Base-by-base conservation (phyloP, 2,888 invertebrate species). In the Lasioglossum figueresi region DNA sequence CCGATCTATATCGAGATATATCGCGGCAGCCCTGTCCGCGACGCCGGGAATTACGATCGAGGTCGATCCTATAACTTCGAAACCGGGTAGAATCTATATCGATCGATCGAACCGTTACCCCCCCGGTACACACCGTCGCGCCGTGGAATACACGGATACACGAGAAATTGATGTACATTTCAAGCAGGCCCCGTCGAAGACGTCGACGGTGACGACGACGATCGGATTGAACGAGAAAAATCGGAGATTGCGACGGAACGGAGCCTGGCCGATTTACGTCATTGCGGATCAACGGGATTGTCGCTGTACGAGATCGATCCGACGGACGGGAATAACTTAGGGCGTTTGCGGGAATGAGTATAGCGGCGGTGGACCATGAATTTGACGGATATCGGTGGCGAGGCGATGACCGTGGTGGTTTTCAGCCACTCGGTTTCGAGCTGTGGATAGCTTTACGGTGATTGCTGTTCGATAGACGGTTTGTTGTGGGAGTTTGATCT, bases 1-100 rank as follows among this genome's bases (percentile, higher is more conserved):
- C 45, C 86, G 86, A 85, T 85, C 71, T 86, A 81, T 82, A 86
- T 86, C 86, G 86, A 85, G 86, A 86, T 86, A 85, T 82, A 85
- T 82, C 86, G 81, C 56, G 40, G 23, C 48, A 31, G 66, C 82
- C 27, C 85, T 85, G 86, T 85, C 86, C 79, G 48, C 79, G 52
- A 37, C 66, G 45, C 68, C 40, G 68, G 85, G 85, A 86, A 79
- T 86, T 86, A 86, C 86, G 86, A 86, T 79, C 86, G 59, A 34
- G 14, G 75, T 43, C 59, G 79, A 79, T 86, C 83, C 86, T 83
- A 86, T 87, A 87, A 86, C 86, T 86, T 83, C 75, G 63, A 6
- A 16, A 68, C 66, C 72, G 75, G 75, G 48, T 52, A 3, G 52
- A 68, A 85, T 83, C 83, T 86, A 87, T 86, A 87, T 80, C 86